Evolutionary conservation across 1,140 invertebrate species (phyloP), one percentile per base, ranked within the genome.

Genomic region (Drosophila melanogaster): DNA sequence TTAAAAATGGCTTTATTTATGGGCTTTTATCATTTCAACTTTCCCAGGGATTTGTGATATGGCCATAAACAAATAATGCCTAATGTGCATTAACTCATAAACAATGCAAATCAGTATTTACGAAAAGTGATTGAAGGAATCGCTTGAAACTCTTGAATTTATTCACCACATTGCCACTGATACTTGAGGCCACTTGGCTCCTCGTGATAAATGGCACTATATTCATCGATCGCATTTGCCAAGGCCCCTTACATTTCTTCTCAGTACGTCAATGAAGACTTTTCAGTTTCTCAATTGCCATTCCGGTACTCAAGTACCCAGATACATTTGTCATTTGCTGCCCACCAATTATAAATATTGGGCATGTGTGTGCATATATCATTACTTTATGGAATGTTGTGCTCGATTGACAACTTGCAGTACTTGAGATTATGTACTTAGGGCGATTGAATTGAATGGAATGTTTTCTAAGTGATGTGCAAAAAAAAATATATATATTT

Each of bases 101-200:
- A 85, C 74, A 84, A 85, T 79, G 75, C 73, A 66, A 86, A 86
- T 81, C 76, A 87, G 77, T 78, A 87, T 85, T 86, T 83, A 87
- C 57, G 50, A 66, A 80, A 77, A 73, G 61, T 72, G 76, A 85
- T 77, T 59, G 73, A 77, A 61, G 53, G 55, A 65, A 74, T 50
- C 49, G 43, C 19, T 22, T 22, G 19, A 64, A 58, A 37, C 49
- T 67, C 59, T 71, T 55, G 51, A 70, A 57, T 56, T 51, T 53
- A 76, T 72, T 46, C 47, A 64, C 64, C 83, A 86, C 83, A 87
- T 85, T 85, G 81, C 81, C 71, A 40, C 50, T 47, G 49, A 26
- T 53, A 76, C 73, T 76, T 76, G 73, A 76, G 72, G 55, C 40
- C 60, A 76, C 71, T 75, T 49, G 50, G 37, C n/a, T 14, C 35